Base-by-base conservation (phyloP, 2,888 invertebrate species). In the Euzophera pinguis region DNA sequence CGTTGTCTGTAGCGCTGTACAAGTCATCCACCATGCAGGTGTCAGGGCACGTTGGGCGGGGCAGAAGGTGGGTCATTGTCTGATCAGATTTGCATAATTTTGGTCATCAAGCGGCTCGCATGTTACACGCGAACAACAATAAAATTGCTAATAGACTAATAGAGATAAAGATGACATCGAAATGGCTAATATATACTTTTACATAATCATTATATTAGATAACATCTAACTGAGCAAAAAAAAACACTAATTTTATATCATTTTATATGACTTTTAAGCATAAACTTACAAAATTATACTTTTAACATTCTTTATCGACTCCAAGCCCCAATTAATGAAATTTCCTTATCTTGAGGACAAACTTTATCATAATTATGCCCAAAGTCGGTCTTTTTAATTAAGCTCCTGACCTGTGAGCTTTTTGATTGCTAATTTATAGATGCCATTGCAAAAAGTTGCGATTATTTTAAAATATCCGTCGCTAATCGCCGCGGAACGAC, bases 361-460 rank as follows among this genome's bases (percentile, higher is more conserved):
- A 37, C 16, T 48, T 48, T 48, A 48, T 48, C 47, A 48, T 48
- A 48, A 48, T 45, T 48, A 48, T 48, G 22, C 37, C 37, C 47
- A 48, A 37, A 48, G 45, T 45, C 45, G 45, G 45, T 7, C 32
- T 48, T 39, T 50, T 43, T 51, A 51, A 51, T 51, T 51, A 51
- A 43, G 27, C 42, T 32, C n/a, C 45, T 34, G 51, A 51, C 43
- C 51, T 35, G 43, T 22, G 43, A 9, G 43, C 42, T 43, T 35
- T 32, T 51, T 43, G 22, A 65, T 67, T 57, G 61, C 61, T 64
- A 61, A 65, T 67, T 69, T 64, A 56, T 59, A 58, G 51, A 45
- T 9, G 45, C 32, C 16, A 14, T 41, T 52, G 59, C 55, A 50
- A 65, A 59, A 66, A 61, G 62, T 64, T 57, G 54, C 54, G 59